Evolutionary conservation across 2,113 vertebrate genomes (phyloP).

Genomic region (Gavia stellata): DNA sequence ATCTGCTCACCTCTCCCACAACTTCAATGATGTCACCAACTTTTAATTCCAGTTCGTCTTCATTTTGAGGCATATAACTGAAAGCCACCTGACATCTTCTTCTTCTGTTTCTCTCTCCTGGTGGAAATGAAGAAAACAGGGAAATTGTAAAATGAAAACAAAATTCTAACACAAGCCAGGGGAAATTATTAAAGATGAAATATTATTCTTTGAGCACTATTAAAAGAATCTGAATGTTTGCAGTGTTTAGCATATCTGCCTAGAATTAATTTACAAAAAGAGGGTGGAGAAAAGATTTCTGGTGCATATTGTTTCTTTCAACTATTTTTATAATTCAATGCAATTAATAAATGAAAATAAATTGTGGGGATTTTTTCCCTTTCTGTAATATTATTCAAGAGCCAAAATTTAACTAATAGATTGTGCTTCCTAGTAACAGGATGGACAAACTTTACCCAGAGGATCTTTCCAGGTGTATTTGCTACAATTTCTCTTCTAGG

Average conservation of each 20-base stretch:
- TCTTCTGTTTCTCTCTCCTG: constrained; percentile 87
- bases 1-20: constrained; percentile 84
- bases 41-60: constrained; percentile 95
- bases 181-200: neutral
- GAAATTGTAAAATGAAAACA: neutral
- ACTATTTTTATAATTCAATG: neutral
- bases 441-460: neutral
- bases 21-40: constrained; percentile 95
- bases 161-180: constrained; percentile 5
- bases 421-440: neutral
- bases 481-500: neutral
- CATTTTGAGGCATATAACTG: constrained; percentile 96
- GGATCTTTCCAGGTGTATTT: neutral
- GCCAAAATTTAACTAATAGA: neutral
- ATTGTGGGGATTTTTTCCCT: neutral
- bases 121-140: constrained; percentile 3
- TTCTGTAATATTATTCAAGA: neutral
- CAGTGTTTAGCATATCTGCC: neutral
- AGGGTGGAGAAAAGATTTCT: neutral
- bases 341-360: neutral
- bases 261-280: neutral
- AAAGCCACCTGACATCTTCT: constrained; percentile 94
- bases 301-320: neutral
- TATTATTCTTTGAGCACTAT: neutral
- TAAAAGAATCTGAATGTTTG: neutral